Conservation (phyloP, 1,140 invertebrate genomes). For the Eciton burchellii region DNA sequence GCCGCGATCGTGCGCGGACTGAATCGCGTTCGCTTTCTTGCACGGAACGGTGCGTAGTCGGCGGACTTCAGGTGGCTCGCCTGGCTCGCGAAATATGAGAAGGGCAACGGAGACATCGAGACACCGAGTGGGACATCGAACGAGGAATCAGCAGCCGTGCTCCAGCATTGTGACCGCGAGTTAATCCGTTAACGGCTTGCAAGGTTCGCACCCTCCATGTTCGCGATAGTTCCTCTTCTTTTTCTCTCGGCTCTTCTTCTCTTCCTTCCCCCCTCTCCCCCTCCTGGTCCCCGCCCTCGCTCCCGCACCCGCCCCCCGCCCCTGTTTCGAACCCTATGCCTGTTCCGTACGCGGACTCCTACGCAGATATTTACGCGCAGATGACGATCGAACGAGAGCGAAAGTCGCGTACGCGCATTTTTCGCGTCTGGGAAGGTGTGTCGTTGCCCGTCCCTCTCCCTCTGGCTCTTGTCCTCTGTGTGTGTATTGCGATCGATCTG, state of each 20-base stretch:
- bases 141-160: background rate
- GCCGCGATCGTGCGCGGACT: background rate
- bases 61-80: background rate
- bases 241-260: background rate
- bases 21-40: conserved; percentile 13
- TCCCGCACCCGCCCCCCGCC: background rate
- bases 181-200: conserved; percentile 67
- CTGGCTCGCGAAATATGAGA: conserved; percentile 65
- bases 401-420: conserved; percentile 32
- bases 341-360: background rate
- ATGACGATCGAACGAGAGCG: conserved; percentile 13
- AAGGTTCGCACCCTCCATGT: conserved; percentile 54
- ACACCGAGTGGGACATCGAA: conserved; percentile 41
- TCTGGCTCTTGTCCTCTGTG: too few species aligned
- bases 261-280: too few species aligned
- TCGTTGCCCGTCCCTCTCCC: too few species aligned
- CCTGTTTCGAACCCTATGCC: background rate
- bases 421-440: background rate
- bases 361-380: conserved; percentile 25
- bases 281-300: too few species aligned
- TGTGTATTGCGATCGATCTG: conserved; percentile 41
- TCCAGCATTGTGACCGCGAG: conserved; percentile 15
- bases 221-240: background rate
- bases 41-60: background rate
- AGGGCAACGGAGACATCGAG: background rate